Conservation (phyloP, 2,113 vertebrate species). For the Choloepus hoffmanni region DNA sequence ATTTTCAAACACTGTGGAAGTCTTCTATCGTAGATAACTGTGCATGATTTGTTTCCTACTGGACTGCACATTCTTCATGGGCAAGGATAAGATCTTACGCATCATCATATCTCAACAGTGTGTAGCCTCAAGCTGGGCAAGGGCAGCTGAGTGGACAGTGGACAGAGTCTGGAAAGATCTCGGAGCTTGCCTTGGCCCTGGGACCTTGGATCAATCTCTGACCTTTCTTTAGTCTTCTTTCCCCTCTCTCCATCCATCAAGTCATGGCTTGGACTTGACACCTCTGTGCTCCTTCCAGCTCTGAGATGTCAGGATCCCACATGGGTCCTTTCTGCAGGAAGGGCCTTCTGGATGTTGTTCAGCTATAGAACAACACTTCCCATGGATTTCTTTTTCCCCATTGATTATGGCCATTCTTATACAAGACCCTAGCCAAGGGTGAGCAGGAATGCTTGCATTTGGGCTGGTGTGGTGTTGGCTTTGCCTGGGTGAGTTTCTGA, state of each 20-base stretch:
- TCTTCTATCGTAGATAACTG: not conserved
- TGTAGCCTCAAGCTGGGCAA: rapidly evolving
- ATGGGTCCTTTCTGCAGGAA: not conserved
- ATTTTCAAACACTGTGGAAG: not conserved
- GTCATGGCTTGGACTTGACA: rapidly evolving
- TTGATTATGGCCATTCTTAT: not conserved
- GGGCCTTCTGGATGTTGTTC: not conserved
- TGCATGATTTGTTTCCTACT: not conserved
- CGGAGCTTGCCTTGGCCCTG: not conserved
- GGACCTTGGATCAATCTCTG: rapidly evolving
- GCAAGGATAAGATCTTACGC: rapidly evolving
- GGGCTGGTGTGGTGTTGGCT: rapidly evolving
- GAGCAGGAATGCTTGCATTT: rapidly evolving
- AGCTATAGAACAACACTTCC: not conserved
- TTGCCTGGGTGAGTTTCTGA: rapidly evolving
- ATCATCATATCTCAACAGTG: rapidly evolving
- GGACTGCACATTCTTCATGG: not conserved
- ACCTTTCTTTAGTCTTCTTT: not conserved
- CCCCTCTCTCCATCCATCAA: not conserved
- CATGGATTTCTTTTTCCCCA: rapidly evolving
- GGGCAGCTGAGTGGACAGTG: too few relatives aligned
- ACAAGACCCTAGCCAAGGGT: not conserved
- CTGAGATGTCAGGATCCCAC: not conserved
- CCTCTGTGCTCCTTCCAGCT: not conserved
- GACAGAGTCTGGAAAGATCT: rapidly evolving